These are phyloP conservation scores for Pithys albifrons DNA, from an alignment of 2,113 vertebrate genomes.

Conservation along the genomic window DNA sequence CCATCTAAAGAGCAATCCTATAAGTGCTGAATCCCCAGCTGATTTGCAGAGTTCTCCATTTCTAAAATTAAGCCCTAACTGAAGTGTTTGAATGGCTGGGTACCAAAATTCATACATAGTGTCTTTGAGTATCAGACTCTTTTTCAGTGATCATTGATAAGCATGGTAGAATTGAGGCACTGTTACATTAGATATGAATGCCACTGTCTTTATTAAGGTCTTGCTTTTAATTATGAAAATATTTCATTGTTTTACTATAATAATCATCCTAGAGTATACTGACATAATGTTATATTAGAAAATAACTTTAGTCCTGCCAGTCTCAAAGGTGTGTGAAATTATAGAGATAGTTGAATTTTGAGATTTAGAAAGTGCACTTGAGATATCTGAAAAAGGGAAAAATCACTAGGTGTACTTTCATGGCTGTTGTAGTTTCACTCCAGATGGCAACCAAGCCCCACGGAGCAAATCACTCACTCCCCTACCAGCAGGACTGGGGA, in stretches of 20 bases:
- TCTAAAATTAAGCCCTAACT: background rate
- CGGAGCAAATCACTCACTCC: background rate
- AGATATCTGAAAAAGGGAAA: background rate
- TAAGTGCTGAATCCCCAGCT: background rate
- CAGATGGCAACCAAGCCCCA: background rate
- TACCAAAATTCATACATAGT: background rate
- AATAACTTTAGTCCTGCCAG: background rate
- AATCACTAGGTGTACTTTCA: accelerated
- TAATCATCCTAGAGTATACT: background rate
- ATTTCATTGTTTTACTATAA: background rate
- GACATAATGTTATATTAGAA: background rate
- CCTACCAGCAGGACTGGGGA: background rate
- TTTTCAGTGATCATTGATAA: background rate
- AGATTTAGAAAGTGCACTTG: background rate
- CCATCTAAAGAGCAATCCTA: background rate
- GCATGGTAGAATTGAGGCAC: background rate
- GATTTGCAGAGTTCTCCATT: background rate
- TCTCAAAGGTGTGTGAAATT: background rate
- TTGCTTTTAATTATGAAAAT: background rate
- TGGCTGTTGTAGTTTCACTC: background rate
- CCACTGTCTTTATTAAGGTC: background rate
- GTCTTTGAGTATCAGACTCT: background rate
- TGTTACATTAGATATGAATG: background rate
- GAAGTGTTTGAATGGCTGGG: background rate
- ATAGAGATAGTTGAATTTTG: background rate